Conservation (phyloP, 1,140 invertebrate species). For the Odontomachus brunneus region DNA sequence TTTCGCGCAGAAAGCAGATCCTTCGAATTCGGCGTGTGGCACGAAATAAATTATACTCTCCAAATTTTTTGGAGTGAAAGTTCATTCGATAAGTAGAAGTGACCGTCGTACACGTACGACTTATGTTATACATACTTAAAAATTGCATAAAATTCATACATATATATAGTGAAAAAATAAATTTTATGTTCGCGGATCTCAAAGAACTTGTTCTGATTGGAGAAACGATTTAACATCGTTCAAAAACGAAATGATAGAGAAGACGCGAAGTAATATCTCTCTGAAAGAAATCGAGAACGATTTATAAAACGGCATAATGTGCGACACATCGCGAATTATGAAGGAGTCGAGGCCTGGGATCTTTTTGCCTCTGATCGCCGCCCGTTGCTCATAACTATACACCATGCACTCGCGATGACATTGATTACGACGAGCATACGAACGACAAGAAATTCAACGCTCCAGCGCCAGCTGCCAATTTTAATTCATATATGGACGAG, state of each 20-base stretch:
- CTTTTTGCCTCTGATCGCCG: conserved; percentile 18
- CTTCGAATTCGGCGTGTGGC: too few relatives aligned
- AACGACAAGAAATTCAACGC: conserved; percentile 61
- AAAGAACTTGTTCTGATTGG: too few relatives aligned
- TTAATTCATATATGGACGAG: conserved; percentile 59
- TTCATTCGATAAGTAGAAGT: too few relatives aligned
- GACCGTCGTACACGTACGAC: too few relatives aligned
- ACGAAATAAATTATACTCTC: too few relatives aligned
- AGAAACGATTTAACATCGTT: neutral
- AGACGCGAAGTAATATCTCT: conserved; percentile 13
- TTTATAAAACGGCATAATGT: conserved; percentile 22
- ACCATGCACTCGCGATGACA: conserved; percentile 31
- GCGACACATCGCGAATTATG: neutral
- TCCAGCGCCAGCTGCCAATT: conserved; percentile 45
- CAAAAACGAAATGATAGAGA: neutral
- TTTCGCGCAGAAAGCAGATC: too few relatives aligned
- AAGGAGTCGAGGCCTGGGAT: conserved; percentile 16
- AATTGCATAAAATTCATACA: too few relatives aligned
- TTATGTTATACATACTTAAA: too few relatives aligned
- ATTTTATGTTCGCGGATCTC: too few relatives aligned
- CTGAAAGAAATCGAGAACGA: conserved; percentile 23
- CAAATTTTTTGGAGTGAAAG: too few relatives aligned
- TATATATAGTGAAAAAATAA: too few relatives aligned
- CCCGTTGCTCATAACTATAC: conserved; percentile 13
- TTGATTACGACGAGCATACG: conserved; percentile 57